phyloP scores from a whole-genome alignment of 2,888 invertebrate genomes.

The Meganola albula region DNA sequence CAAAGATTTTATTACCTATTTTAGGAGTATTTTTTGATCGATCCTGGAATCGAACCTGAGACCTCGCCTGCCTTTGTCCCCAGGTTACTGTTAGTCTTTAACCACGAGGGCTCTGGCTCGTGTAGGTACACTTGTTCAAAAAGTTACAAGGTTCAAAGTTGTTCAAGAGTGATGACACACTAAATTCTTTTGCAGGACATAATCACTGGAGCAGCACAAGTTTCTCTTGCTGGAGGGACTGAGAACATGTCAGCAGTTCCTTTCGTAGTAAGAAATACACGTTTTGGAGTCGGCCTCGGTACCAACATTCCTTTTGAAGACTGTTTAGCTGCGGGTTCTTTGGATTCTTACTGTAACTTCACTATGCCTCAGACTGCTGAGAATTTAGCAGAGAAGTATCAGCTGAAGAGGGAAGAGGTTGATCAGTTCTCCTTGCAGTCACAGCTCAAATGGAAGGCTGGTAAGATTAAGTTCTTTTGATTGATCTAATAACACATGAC shows the following conservation, averaged over 20 bases:
- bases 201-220: slow-evolving; percentile 85
- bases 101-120: too few species aligned
- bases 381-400: slow-evolving; percentile 90
- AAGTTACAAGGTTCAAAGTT: too few species aligned
- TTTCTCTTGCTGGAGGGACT: slow-evolving; percentile 93
- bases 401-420: slow-evolving; percentile 86
- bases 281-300: slow-evolving; percentile 92
- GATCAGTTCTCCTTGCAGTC: slow-evolving; percentile 91
- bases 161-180: too few species aligned
- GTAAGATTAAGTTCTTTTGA: too few species aligned
- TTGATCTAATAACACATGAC: too few species aligned
- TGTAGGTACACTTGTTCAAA: too few species aligned
- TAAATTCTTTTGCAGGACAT: slow-evolving; percentile 84
- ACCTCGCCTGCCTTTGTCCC: too few species aligned
- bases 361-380: slow-evolving; percentile 98
- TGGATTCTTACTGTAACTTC: slow-evolving; percentile 91
- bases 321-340: slow-evolving; percentile 81
- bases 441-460: slow-evolving; percentile 91
- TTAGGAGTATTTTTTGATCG: too few species aligned
- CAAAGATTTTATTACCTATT: too few species aligned
- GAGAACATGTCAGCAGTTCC: slow-evolving; percentile 97
- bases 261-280: slow-evolving; percentile 86
- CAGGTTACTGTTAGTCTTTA: too few species aligned
- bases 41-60: too few species aligned
- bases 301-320: slow-evolving; percentile 88